Evolutionary conservation across 2,797 vertebrate species (phyloP).

Genomic region (Halcyon leucocephala): DNA sequence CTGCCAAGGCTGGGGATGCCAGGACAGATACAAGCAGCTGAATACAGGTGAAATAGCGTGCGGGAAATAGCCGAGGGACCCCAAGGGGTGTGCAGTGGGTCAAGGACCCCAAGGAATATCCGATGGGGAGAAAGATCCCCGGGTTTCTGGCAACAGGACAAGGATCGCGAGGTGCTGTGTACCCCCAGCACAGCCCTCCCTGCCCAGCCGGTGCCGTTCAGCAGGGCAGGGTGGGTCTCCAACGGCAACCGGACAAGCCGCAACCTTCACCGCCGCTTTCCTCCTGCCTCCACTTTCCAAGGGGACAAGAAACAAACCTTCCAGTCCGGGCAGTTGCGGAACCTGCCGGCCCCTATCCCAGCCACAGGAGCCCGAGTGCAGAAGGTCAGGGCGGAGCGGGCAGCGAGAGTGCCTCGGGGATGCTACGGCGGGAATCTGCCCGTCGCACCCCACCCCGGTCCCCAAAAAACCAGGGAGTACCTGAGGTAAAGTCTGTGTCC

Average conservation of each 20-base stretch:
- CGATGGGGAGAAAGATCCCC: background rate
- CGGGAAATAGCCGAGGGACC: background rate
- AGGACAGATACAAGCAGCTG: background rate
- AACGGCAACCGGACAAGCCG: slow-evolving; percentile 45
- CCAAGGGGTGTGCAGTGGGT: accelerated
- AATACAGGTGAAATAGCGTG: background rate
- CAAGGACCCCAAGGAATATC: background rate
- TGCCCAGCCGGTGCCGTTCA: background rate
- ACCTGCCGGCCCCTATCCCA: background rate
- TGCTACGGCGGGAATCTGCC: background rate
- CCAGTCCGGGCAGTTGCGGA: background rate
- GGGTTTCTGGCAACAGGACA: background rate
- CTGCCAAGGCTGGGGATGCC: background rate
- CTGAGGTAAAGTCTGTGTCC: no score
- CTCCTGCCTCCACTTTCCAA: background rate
- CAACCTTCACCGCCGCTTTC: background rate
- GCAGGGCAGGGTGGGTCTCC: slow-evolving; percentile 30
- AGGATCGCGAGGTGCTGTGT: background rate
- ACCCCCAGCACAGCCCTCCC: background rate
- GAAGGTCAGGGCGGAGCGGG: background rate
- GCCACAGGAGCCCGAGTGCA: background rate
- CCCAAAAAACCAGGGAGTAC: no score
- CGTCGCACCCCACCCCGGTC: no score
- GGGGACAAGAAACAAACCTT: background rate
- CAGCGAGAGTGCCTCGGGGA: background rate